Evolutionary conservation across 2,113 vertebrate genomes (phyloP).

Genomic region (Falcunculus frontatus): DNA sequence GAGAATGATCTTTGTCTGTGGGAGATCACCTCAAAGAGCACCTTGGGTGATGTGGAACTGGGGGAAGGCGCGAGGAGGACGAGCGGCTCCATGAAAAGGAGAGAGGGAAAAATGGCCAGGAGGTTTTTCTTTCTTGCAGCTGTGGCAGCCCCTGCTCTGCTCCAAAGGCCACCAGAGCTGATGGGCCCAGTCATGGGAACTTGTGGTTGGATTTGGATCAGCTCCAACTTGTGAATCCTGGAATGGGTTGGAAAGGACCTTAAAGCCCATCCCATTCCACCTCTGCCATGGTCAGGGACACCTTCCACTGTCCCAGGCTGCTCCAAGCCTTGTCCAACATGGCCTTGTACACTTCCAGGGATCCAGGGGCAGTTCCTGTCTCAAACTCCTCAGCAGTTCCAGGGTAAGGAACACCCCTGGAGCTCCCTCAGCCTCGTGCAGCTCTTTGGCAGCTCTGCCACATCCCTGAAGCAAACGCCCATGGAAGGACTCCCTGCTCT

Average conservation of each 20-base stretch:
- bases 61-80: neutral
- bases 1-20: neutral
- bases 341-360: neutral
- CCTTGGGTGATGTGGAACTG: neutral
- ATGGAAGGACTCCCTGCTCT: neutral
- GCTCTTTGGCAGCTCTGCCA: neutral
- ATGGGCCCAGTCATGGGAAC: neutral
- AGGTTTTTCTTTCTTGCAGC: neutral
- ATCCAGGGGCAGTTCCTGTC: neutral
- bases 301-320: neutral
- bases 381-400: neutral
- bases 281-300: neutral
- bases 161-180: neutral
- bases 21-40: neutral
- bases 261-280: rapidly evolving
- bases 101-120: neutral
- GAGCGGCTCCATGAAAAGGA: neutral
- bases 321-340: neutral
- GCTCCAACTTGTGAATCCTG: neutral
- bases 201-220: neutral
- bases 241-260: neutral
- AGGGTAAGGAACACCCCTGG: neutral
- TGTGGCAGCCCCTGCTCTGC: neutral
- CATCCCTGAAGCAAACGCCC: neutral
- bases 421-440: neutral